Evolutionary conservation across 1,140 invertebrate species (phyloP).

Genomic region (Sesamia nonagrioides): DNA sequence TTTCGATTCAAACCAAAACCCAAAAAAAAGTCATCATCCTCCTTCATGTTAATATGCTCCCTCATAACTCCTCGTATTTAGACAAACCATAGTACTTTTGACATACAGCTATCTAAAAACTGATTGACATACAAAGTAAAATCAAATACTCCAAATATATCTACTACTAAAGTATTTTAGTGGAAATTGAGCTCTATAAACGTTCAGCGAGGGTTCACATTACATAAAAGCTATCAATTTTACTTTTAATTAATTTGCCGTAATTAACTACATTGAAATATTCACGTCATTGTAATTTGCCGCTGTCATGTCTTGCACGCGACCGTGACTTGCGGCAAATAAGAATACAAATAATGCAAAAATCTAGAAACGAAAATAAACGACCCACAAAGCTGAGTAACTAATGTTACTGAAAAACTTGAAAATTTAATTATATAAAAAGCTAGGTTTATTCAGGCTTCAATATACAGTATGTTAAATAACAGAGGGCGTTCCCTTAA

Average conservation of each 20-base stretch:
- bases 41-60: too few relatives aligned
- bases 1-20: too few relatives aligned
- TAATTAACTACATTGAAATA: slow-evolving; percentile 13
- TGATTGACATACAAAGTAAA: too few relatives aligned
- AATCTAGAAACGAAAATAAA: not conserved
- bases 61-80: too few relatives aligned
- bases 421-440: slow-evolving; percentile 8
- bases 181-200: not conserved
- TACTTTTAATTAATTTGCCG: not conserved
- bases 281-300: slow-evolving; percentile 6
- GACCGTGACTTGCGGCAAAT: slow-evolving; percentile 10
- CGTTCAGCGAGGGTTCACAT: not conserved
- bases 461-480: too few relatives aligned
- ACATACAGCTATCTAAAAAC: too few relatives aligned
- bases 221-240: not conserved
- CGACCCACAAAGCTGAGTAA: not conserved
- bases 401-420: not conserved
- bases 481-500: too few relatives aligned
- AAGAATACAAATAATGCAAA: not conserved
- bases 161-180: not conserved
- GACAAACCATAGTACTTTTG: too few relatives aligned
- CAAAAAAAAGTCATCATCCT: too few relatives aligned
- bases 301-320: slow-evolving; percentile 15
- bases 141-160: too few relatives aligned
- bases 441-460: slow-evolving; percentile 12